phyloP scores from a whole-genome alignment of 2,113 vertebrate species.

The Bettongia penicillata region DNA sequence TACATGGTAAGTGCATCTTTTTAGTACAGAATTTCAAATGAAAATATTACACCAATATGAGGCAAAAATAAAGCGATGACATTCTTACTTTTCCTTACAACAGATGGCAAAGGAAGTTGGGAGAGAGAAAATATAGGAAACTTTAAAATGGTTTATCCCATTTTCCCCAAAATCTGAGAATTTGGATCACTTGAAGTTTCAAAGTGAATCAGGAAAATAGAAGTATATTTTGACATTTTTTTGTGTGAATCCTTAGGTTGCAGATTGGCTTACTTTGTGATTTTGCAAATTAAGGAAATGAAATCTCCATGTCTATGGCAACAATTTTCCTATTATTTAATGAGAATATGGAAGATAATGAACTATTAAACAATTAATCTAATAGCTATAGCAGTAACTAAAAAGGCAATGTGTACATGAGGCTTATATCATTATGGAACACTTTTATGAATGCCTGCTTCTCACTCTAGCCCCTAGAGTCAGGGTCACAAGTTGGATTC shows the following conservation, averaged over 20 bases:
- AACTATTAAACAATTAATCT: conserved; percentile 8
- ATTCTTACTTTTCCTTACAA: conserved; percentile 42
- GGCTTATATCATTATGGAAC: not conserved
- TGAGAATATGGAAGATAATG: not conserved
- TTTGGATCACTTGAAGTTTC: conserved; percentile 28
- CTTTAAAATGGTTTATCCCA: not conserved
- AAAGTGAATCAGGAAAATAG: conserved; percentile 33
- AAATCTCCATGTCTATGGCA: not conserved
- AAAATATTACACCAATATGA: not conserved
- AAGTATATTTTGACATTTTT: not conserved
- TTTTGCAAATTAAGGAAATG: conserved; percentile 37
- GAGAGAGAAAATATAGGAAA: conserved; percentile 28
- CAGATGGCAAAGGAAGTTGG: conserved; percentile 6
- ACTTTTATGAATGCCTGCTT: conserved; percentile 33
- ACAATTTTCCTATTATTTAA: not conserved
- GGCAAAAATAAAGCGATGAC: conserved; percentile 42
- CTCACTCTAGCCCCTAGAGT: conserved; percentile 5
- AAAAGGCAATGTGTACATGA: not conserved
- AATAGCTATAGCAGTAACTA: not conserved
- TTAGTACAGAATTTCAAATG: conserved; percentile 8
- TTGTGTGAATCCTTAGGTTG: conserved; percentile 24
- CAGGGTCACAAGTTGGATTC: conserved; percentile 2
- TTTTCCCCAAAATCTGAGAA: conserved; percentile 24
- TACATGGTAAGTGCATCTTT: not conserved
- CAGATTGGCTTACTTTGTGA: conserved; percentile 1